phyloP scores from a whole-genome alignment of 2,797 vertebrate genomes.

The Dromococcyx pavoninus region DNA sequence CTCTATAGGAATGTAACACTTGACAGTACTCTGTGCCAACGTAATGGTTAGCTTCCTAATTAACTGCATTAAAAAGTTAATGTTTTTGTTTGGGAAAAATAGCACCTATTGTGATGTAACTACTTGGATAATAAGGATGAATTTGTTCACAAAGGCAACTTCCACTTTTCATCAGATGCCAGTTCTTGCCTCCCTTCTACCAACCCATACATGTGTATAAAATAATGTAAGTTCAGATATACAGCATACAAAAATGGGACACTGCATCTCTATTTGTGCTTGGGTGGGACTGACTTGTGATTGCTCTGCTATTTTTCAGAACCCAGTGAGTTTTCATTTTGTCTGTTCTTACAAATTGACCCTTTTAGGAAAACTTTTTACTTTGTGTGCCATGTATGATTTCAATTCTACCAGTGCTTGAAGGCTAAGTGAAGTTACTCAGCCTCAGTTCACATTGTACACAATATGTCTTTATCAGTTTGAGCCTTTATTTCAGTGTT shows the following conservation, averaged over 20 bases:
- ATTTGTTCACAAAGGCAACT: neutral
- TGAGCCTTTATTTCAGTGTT: neutral
- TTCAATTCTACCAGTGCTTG: neutral
- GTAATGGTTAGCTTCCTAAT: neutral
- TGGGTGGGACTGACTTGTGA: neutral
- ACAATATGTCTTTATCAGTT: neutral
- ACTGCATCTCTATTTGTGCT: neutral
- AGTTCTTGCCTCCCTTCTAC: neutral
- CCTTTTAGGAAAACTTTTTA: neutral
- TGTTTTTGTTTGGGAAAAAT: neutral
- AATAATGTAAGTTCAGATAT: neutral
- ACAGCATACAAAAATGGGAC: neutral
- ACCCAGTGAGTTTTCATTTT: neutral
- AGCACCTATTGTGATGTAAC: neutral
- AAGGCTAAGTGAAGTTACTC: neutral
- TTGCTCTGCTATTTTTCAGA: neutral
- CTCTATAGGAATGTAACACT: neutral
- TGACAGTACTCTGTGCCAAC: neutral
- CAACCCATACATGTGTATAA: neutral
- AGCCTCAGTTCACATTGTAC: neutral
- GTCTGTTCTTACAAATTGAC: neutral
- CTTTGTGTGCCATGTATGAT: neutral
- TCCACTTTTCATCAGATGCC: neutral
- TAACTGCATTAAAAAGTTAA: neutral
- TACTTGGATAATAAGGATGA: neutral